Conservation (phyloP, 2,113 vertebrate species). For the Natator depressus region DNA sequence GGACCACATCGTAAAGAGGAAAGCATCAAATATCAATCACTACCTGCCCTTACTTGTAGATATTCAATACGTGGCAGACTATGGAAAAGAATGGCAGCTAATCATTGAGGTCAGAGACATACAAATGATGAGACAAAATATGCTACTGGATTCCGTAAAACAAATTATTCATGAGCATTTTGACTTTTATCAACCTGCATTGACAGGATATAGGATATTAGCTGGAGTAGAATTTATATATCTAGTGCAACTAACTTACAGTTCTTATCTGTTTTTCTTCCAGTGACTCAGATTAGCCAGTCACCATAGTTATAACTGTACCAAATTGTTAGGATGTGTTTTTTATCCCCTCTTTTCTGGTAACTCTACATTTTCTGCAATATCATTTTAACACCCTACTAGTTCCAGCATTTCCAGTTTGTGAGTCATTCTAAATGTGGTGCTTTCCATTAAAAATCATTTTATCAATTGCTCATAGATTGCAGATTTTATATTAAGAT, state of each 20-base stretch:
- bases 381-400: neutral
- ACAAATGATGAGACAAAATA: neutral
- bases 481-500: neutral
- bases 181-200: neutral
- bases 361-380: neutral
- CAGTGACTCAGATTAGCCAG: neutral
- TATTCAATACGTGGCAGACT: neutral
- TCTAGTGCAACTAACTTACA: neutral
- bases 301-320: neutral
- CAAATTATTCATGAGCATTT: neutral
- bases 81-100: neutral
- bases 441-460: neutral
- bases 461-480: neutral
- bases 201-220: neutral
- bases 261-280: neutral
- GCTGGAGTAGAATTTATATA: neutral
- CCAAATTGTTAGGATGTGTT: neutral
- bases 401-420: neutral
- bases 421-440: neutral
- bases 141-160: neutral
- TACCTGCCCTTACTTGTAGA: neutral
- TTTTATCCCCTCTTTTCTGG: neutral
- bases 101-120: neutral
- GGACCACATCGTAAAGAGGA: neutral
- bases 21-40: neutral